Percentiles rank a stretch among this genome's conserved stretches.
These are phyloP conservation scores for Acronicta leporina DNA, from an alignment of 2,888 invertebrate genomes.

Conservation along the genomic window DNA sequence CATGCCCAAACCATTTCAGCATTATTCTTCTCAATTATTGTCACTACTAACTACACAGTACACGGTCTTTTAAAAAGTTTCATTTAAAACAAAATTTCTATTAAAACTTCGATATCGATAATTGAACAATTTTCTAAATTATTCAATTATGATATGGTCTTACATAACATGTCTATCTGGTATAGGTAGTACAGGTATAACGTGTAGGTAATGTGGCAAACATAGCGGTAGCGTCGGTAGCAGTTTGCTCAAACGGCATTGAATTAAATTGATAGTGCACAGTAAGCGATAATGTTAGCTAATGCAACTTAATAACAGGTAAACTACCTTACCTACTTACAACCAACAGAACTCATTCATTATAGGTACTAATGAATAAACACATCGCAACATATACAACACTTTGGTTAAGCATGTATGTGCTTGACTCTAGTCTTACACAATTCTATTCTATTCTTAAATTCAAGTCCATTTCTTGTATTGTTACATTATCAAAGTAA, in stretches of 20 bases:
- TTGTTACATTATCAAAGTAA: neutral
- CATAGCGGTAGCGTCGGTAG: slow-evolving; percentile 58
- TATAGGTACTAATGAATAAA: slow-evolving; percentile 77
- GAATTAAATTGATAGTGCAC: slow-evolving; percentile 76
- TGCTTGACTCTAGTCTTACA: slow-evolving; percentile 15
- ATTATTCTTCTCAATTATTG: no score
- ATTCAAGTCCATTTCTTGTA: slow-evolving; percentile 8
- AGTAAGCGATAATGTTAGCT: slow-evolving; percentile 72
- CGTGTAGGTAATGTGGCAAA: slow-evolving; percentile 30
- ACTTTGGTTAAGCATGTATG: slow-evolving; percentile 24
- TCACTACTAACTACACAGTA: no score
- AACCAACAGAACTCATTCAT: slow-evolving; percentile 63
- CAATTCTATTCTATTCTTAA: neutral
- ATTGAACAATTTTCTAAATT: no score
- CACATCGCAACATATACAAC: slow-evolving; percentile 59
- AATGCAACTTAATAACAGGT: slow-evolving; percentile 74
- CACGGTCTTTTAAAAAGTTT: no score
- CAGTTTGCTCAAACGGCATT: slow-evolving; percentile 75
- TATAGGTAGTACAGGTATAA: slow-evolving; percentile 16
- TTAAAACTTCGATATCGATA: no score
- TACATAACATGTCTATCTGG: slow-evolving; percentile 33
- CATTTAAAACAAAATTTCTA: no score
- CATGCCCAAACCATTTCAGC: no score
- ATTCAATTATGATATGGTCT: slow-evolving; percentile 1
- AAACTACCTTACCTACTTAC: slow-evolving; percentile 41